A percentile compares a stretch with the other conserved stretches of the same genome.
Conservation (phyloP, 2,888 invertebrate species). For the Smittia sp. region DNA sequence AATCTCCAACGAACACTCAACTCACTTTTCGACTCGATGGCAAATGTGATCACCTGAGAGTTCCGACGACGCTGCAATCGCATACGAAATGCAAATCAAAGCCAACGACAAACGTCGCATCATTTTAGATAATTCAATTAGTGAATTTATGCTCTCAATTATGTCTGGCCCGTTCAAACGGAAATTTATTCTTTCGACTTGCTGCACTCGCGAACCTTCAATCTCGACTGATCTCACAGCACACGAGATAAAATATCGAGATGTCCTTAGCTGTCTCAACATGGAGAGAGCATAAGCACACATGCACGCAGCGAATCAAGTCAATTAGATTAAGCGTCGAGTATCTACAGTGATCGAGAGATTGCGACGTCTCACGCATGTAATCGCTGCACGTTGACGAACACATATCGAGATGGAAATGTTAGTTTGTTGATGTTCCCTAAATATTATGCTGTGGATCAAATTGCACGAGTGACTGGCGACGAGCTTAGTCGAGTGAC, state of each 20-base stretch:
- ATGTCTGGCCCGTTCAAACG: no score
- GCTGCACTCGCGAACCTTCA: slow-evolving; percentile 16
- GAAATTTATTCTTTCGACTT: neutral
- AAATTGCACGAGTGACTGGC: no score
- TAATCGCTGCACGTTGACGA: no score
- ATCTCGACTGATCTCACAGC: slow-evolving; percentile 21
- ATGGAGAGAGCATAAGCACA: slow-evolving; percentile 19
- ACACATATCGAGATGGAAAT: no score
- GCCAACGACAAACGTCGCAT: neutral
- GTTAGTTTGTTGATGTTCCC: no score
- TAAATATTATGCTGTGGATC: no score
- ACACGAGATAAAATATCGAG: neutral
- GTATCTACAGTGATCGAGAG: no score
- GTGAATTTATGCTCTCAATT: neutral
- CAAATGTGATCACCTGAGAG: slow-evolving; percentile 29
- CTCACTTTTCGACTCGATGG: slow-evolving; percentile 28
- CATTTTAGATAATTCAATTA: neutral
- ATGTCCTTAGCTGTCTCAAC: slow-evolving; percentile 28
- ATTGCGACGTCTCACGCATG: no score
- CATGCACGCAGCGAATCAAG: neutral
- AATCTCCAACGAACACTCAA: no score
- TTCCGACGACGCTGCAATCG: neutral
- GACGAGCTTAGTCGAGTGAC: no score
- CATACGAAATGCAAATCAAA: neutral
- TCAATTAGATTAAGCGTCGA: slow-evolving; percentile 25